A percentile compares a stretch with the other conserved stretches of the same genome.
These are phyloP conservation scores for Chloromyia formosa DNA, from an alignment of 2,888 invertebrate species.

Conservation along the genomic window DNA sequence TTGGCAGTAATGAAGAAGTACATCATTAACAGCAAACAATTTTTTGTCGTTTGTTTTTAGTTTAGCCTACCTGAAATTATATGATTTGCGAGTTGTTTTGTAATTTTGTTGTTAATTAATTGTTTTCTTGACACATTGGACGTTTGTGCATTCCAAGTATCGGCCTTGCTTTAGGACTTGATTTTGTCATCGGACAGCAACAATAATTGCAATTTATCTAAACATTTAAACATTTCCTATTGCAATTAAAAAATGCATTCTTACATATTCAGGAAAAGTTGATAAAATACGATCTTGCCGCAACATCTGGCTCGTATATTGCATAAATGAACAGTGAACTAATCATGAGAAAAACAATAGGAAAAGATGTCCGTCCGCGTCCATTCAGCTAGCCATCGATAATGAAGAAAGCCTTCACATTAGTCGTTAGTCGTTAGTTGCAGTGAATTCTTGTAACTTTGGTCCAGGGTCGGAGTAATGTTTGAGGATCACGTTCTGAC, in stretches of 20 bases:
- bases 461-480: background rate
- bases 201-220: background rate
- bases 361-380: background rate
- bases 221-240: background rate
- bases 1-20: slow-evolving; percentile 9
- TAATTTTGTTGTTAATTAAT: slow-evolving; percentile 14
- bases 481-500: background rate
- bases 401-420: slow-evolving; percentile 2
- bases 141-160: background rate
- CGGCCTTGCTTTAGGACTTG: background rate
- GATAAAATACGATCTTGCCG: background rate
- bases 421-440: background rate
- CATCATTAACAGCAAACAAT: background rate
- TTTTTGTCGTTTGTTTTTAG: background rate
- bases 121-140: background rate
- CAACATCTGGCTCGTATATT: background rate
- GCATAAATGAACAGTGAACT: slow-evolving; percentile 14
- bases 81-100: background rate
- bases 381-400: background rate
- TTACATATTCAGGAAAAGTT: background rate
- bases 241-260: background rate
- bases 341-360: slow-evolving; percentile 12
- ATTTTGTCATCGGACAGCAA: no score
- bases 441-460: background rate
- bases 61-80: background rate